phyloP scores from a whole-genome alignment of 53 echinoderm and acorn worm genomes.

The Glandiceps talaboti region DNA sequence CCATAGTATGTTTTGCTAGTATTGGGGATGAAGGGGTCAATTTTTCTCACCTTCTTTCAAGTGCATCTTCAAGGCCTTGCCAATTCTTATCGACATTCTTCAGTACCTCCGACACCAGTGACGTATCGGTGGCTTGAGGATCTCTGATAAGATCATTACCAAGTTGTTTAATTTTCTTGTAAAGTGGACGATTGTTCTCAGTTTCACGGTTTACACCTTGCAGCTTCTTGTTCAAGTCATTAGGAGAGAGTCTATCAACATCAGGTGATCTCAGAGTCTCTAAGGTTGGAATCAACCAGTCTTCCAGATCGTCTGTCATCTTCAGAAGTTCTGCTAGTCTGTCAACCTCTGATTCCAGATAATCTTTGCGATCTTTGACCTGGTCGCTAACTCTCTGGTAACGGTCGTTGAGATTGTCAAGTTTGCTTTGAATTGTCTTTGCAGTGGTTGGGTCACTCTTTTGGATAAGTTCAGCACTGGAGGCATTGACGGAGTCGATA shows the following conservation, averaged over 20 bases:
- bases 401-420: slow-evolving; percentile 91
- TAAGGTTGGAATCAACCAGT: slow-evolving; percentile 80
- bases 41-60: slow-evolving; percentile 26
- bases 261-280: slow-evolving; percentile 78
- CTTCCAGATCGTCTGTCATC: slow-evolving; percentile 81
- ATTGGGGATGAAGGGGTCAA: not conserved
- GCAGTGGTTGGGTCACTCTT: slow-evolving; percentile 95
- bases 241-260: slow-evolving; percentile 60
- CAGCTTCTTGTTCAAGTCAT: slow-evolving; percentile 67
- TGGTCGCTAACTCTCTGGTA: slow-evolving; percentile 74
- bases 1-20: no score
- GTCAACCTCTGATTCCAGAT: slow-evolving; percentile 61
- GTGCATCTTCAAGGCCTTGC: slow-evolving; percentile 57
- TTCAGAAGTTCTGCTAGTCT: slow-evolving; percentile 56
- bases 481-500: slow-evolving; percentile 82
- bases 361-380: slow-evolving; percentile 62
- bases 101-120: slow-evolving; percentile 75
- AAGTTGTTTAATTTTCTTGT: slow-evolving; percentile 71
- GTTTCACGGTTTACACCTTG: slow-evolving; percentile 88
- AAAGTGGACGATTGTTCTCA: slow-evolving; percentile 57
- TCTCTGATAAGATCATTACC: slow-evolving; percentile 65
- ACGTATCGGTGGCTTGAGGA: slow-evolving; percentile 60
- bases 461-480: slow-evolving; percentile 68
- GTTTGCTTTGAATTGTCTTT: slow-evolving; percentile 67
- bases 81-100: slow-evolving; percentile 86